Conservation (phyloP, 2,888 invertebrate species). For the Atherix ibis region DNA sequence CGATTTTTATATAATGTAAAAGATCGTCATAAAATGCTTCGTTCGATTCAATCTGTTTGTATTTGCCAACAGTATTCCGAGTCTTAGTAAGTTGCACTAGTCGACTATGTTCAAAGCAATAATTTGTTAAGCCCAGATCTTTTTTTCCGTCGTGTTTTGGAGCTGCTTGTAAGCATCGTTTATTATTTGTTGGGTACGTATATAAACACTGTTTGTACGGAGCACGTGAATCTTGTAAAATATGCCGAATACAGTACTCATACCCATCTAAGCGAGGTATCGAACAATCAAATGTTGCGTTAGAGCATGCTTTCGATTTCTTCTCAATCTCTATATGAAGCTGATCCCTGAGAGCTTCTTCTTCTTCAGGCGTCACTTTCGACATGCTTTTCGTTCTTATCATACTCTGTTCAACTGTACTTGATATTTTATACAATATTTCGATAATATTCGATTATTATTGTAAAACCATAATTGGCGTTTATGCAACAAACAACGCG, state of each 20-base stretch:
- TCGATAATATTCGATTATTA: too few species aligned
- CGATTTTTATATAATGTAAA: constrained; percentile 43
- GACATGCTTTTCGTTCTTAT: too few species aligned
- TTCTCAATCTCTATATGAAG: constrained; percentile 45
- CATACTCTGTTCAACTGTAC: too few species aligned
- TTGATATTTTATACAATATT: too few species aligned
- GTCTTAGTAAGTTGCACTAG: constrained; percentile 47
- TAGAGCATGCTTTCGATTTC: constrained; percentile 43
- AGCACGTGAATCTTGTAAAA: constrained; percentile 65
- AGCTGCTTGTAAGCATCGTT: constrained; percentile 63
- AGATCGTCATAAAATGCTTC: constrained; percentile 48
- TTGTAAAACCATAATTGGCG: too few species aligned
- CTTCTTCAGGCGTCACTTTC: constrained; percentile 15
- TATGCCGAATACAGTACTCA: constrained; percentile 66
- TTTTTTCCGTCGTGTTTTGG: constrained; percentile 55
- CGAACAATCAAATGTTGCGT: constrained; percentile 49
- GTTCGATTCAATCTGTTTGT: constrained; percentile 46
- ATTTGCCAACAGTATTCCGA: constrained; percentile 39
- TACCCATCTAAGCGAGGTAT: constrained; percentile 53
- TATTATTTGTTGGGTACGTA: constrained; percentile 48
- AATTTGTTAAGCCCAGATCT: constrained; percentile 37
- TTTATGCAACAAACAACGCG: too few species aligned
- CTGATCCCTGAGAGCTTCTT: constrained; percentile 34
- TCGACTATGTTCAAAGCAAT: constrained; percentile 54
- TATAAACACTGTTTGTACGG: constrained; percentile 71